Conservation (phyloP, 1,140 invertebrate genomes). For the Argopecten irradians region DNA sequence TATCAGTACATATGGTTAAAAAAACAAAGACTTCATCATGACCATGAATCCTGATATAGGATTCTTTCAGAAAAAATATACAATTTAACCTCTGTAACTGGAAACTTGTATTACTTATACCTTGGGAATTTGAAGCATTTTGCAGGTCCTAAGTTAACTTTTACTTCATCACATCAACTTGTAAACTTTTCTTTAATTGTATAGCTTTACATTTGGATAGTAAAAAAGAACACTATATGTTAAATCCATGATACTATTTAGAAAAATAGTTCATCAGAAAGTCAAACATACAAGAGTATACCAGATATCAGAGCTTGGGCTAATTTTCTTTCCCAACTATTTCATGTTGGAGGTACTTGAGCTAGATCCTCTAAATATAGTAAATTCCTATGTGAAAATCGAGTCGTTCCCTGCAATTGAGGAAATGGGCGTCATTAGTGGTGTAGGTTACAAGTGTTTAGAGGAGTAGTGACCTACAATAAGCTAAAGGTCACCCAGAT, state of each 20-base stretch:
- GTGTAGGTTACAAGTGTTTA: constrained; percentile 1
- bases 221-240: neutral
- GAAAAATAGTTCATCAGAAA: neutral
- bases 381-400: constrained; percentile 12
- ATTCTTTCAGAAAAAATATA: no score
- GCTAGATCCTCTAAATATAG: constrained; percentile 4
- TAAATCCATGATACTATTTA: neutral
- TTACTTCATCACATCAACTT: no score
- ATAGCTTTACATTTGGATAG: no score
- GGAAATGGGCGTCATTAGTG: constrained; percentile 13
- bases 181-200: no score
- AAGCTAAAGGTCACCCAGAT: neutral
- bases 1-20: neutral
- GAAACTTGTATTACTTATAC: no score
- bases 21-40: no score
- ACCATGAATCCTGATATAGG: no score
- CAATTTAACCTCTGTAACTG: no score
- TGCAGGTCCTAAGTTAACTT: no score
- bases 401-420: constrained; percentile 1
- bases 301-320: neutral
- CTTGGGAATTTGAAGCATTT: no score
- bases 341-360: constrained; percentile 3
- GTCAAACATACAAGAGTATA: neutral
- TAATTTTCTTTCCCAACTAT: neutral
- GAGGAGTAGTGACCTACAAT: neutral